phyloP scores from a whole-genome alignment of 23 tunicate species.

The Phallusia fumigata region DNA sequence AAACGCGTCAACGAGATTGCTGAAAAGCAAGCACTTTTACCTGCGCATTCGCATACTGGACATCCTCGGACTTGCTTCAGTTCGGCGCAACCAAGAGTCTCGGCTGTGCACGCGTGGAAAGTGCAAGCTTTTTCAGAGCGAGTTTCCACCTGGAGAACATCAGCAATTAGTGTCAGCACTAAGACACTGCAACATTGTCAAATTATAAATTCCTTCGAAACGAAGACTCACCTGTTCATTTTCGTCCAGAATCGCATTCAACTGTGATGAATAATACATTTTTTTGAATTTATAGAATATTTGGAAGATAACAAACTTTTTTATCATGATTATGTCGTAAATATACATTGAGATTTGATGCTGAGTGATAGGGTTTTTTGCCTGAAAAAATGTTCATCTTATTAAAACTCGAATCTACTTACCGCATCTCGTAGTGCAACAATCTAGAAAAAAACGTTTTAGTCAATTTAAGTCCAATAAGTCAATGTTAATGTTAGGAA shows the following conservation, averaged over 20 bases:
- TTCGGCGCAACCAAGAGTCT: slow-evolving; percentile 24
- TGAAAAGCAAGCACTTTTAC: too few species aligned
- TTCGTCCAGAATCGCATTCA: neutral
- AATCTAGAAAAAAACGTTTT: neutral
- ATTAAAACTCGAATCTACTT: neutral
- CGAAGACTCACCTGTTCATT: neutral
- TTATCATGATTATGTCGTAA: too few species aligned
- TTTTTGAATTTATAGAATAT: neutral
- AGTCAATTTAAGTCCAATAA: too few species aligned
- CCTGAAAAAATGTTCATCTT: too few species aligned
- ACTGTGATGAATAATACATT: neutral
- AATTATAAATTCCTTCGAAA: neutral
- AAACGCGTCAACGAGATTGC: neutral
- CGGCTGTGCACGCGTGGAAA: slow-evolving; percentile 28
- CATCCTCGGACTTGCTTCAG: neutral
- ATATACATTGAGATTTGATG: too few species aligned
- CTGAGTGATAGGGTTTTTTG: too few species aligned
- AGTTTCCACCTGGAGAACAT: too few species aligned
- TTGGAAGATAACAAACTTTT: too few species aligned
- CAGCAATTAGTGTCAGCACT: neutral
- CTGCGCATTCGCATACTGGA: neutral
- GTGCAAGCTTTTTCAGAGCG: slow-evolving; percentile 20
- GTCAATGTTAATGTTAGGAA: neutral
- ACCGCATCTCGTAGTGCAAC: neutral
- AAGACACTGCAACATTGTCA: neutral